Conservation (phyloP, 2,888 invertebrate species). For the Tridacna gigas region DNA sequence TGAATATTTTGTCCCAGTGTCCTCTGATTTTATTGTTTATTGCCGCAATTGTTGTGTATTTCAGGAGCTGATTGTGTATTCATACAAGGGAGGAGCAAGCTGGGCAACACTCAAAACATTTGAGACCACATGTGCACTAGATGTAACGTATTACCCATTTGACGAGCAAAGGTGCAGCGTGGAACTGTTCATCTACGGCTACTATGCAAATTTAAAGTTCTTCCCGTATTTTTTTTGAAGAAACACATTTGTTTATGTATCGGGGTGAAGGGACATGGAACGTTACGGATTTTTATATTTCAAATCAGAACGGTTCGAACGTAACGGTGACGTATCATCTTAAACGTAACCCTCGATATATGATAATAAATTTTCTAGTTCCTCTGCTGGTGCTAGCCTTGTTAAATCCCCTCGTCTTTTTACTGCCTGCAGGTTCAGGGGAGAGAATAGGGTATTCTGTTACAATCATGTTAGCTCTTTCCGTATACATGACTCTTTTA, state of each 20-base stretch:
- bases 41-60: neutral
- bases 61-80: neutral
- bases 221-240: neutral
- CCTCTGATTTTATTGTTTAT: too few relatives aligned
- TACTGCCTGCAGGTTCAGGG: neutral
- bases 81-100: neutral
- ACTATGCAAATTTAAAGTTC: neutral
- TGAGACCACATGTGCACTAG: constrained; percentile 37
- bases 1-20: too few relatives aligned
- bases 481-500: constrained; percentile 3
- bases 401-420: constrained; percentile 1
- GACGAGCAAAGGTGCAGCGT: constrained; percentile 32
- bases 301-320: constrained; percentile 3
- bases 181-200: constrained; percentile 21
- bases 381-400: neutral
- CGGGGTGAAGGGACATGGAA: neutral
- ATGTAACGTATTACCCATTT: constrained; percentile 39
- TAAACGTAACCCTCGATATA: constrained; percentile 11
- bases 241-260: neutral
- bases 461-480: constrained; percentile 11
- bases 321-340: constrained; percentile 1
- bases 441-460: constrained; percentile 3
- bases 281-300: constrained; percentile 8
- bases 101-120: constrained; percentile 19
- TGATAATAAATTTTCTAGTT: constrained; percentile 7